Evolutionary conservation across 2,113 vertebrate genomes (phyloP).

Genomic region (Oryctolagus cuniculus): mOryCun1.1 NC_091440.1:1254001-1254500

Average conservation of each 20-base stretch:
- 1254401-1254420: slow-evolving; percentile 62
- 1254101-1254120: slow-evolving; percentile 71
- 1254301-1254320: slow-evolving; percentile 73
- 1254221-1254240: not conserved
- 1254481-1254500: slow-evolving; percentile 41
- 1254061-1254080: slow-evolving; percentile 57
- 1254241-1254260: slow-evolving; percentile 67
- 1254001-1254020: slow-evolving; percentile 51
- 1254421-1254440: slow-evolving; percentile 74
- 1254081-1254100: slow-evolving; percentile 73
- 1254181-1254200: slow-evolving; percentile 79
- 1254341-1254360: slow-evolving; percentile 76
- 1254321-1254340: slow-evolving; percentile 77
- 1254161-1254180: slow-evolving; percentile 68
- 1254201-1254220: not conserved
- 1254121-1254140: slow-evolving; percentile 76
- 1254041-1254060: slow-evolving; percentile 53
- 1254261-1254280: slow-evolving; percentile 81
- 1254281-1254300: slow-evolving; percentile 76
- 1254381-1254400: slow-evolving; percentile 70
- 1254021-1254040: not conserved
- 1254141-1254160: slow-evolving; percentile 74
- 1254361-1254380: slow-evolving; percentile 78
- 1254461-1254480: slow-evolving; percentile 62
- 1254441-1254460: slow-evolving; percentile 73